These are phyloP conservation scores for Acanthis flammea DNA, from an alignment of 2,797 vertebrate species.

Conservation along the genomic window DNA sequence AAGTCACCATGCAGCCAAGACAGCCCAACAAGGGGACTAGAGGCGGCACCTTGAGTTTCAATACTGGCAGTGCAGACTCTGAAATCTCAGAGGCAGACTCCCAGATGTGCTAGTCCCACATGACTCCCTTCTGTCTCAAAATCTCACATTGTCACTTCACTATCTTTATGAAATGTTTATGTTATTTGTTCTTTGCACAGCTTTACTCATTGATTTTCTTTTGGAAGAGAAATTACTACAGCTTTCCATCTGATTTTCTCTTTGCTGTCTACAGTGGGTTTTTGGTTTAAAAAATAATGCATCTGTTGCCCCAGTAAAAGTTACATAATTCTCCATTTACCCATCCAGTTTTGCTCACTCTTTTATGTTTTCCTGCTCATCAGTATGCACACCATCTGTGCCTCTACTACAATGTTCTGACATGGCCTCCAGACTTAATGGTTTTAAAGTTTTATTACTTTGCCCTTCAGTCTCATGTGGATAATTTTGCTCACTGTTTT, in stretches of 20 bases:
- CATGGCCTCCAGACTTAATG: constrained; percentile 49
- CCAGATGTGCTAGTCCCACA: not conserved
- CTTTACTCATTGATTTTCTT: not conserved
- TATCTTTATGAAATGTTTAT: not conserved
- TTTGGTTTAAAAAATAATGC: constrained; percentile 20
- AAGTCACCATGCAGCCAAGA: not conserved
- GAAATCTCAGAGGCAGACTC: not conserved
- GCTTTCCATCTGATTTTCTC: not conserved
- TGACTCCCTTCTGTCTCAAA: not conserved
- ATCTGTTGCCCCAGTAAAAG: constrained; percentile 13
- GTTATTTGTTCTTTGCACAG: not conserved
- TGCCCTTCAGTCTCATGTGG: constrained; percentile 46
- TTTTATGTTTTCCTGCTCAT: constrained; percentile 33
- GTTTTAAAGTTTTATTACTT: constrained; percentile 60
- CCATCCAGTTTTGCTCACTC: constrained; percentile 9
- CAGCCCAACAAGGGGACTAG: not conserved
- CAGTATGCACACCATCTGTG: constrained; percentile 54
- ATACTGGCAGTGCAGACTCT: not conserved
- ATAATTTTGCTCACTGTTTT: constrained; percentile 42
- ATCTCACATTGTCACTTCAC: not conserved
- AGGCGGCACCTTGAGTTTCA: not conserved
- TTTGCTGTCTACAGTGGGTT: not conserved
- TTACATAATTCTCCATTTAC: constrained; percentile 18
- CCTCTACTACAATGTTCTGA: constrained; percentile 23
- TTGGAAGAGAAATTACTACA: not conserved